Evolutionary conservation across 92 coral and sea anemone species (phyloP).

Genomic region (Chrysogorgia sp.): DNA sequence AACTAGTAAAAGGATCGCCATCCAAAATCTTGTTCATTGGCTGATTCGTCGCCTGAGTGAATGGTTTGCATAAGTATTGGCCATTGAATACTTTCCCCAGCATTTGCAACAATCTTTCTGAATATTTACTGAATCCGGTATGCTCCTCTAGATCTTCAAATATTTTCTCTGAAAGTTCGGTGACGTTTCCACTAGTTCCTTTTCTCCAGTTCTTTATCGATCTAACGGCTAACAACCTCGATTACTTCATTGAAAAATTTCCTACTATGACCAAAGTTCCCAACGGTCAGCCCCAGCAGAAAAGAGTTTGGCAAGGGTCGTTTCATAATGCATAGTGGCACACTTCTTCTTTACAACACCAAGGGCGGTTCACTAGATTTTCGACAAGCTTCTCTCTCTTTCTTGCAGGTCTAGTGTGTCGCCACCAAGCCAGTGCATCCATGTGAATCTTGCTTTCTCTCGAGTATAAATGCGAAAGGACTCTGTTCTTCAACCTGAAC

Average conservation of each 20-base stretch:
- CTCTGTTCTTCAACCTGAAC: conserved; percentile 23
- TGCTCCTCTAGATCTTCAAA: conserved; percentile 15
- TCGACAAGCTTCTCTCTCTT: conserved; percentile 15
- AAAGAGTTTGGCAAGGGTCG: conserved; percentile 23
- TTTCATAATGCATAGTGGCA: conserved; percentile 20
- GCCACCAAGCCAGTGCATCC: conserved; percentile 28
- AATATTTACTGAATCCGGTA: conserved; percentile 20
- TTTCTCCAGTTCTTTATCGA: conserved; percentile 15
- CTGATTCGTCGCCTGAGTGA: conserved; percentile 10
- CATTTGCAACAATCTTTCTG: background rate
- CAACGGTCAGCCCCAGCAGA: conserved; percentile 30
- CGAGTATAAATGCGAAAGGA: conserved; percentile 25
- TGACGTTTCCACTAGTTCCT: too few relatives aligned
- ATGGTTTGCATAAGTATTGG: conserved; percentile 11
- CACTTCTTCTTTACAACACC: conserved; percentile 25
- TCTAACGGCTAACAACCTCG: conserved; percentile 2
- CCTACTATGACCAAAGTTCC: conserved; percentile 29
- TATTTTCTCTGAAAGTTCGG: conserved; percentile 5
- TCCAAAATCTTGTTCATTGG: background rate
- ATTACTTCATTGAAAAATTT: conserved; percentile 3
- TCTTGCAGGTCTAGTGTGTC: conserved; percentile 10
- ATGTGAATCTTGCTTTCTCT: conserved; percentile 15
- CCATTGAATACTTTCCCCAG: conserved; percentile 13
- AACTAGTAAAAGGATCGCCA: background rate
- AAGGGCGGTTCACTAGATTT: conserved; percentile 15